Conservation (phyloP, 2,797 vertebrate genomes). For the Thripadectes ignobilis region DNA sequence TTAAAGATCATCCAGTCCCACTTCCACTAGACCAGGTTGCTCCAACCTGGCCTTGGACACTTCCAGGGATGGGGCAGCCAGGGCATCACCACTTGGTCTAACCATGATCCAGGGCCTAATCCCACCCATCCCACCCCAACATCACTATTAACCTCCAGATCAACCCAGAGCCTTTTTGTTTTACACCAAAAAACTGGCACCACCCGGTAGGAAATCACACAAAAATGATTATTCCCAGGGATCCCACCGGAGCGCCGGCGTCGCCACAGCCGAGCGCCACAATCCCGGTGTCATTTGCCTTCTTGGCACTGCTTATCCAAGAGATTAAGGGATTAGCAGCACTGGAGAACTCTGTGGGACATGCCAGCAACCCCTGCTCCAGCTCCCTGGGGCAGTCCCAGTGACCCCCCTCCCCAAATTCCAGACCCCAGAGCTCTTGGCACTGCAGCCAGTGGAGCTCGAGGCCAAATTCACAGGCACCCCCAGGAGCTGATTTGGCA, state of each 20-base stretch:
- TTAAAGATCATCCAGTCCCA: background rate
- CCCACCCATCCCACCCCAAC: background rate
- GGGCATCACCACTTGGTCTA: background rate
- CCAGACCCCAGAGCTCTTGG: background rate
- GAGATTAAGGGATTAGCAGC: slow-evolving; percentile 31
- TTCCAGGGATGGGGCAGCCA: background rate
- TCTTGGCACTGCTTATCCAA: background rate
- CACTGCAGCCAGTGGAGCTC: background rate
- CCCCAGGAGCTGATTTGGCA: background rate
- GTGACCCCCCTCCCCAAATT: background rate
- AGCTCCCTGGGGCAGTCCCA: fast-evolving
- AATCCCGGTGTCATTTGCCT: background rate
- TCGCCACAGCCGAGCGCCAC: background rate
- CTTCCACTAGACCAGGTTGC: fast-evolving
- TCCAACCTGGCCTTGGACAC: background rate
- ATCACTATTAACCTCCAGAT: background rate
- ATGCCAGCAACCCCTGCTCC: background rate
- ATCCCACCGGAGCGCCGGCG: fast-evolving
- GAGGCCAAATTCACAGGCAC: fast-evolving
- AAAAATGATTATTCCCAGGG: background rate
- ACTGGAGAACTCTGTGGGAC: background rate
- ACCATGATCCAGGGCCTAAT: fast-evolving
- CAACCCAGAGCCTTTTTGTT: background rate
- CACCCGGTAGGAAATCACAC: background rate
- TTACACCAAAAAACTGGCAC: background rate